Evolutionary conservation across 2,113 vertebrate species (phyloP).

Genomic region (Peucedramus taeniatus): DNA sequence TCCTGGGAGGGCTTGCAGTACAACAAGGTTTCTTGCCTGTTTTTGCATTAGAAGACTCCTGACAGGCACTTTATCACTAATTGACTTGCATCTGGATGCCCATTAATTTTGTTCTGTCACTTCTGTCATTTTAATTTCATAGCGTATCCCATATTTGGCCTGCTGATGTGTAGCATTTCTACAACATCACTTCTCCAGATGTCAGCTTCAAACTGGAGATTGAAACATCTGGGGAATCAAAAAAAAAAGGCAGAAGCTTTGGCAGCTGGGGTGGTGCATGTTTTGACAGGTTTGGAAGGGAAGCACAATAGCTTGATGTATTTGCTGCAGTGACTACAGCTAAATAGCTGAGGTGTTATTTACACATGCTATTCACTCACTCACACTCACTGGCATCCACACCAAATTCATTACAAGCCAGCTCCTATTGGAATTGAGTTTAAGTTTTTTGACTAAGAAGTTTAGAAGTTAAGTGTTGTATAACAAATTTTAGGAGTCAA

Average conservation of each 20-base stretch:
- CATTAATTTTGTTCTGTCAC: neutral
- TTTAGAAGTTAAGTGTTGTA: neutral
- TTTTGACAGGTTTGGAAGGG: neutral
- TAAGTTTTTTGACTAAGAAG: neutral
- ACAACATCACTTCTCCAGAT: conserved; percentile 37
- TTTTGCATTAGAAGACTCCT: neutral
- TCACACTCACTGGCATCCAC: neutral
- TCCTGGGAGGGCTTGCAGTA: neutral
- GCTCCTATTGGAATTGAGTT: neutral
- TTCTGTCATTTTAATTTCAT: neutral
- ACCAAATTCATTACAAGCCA: neutral
- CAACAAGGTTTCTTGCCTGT: neutral
- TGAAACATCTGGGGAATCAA: neutral
- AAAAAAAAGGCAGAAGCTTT: neutral
- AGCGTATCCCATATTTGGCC: neutral
- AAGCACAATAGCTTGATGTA: neutral
- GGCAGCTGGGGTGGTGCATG: neutral
- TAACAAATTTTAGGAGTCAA: neutral
- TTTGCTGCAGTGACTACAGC: neutral
- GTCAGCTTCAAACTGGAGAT: conserved; percentile 25
- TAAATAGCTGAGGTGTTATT: neutral
- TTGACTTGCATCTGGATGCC: neutral
- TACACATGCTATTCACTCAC: neutral
- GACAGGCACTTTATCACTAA: neutral
- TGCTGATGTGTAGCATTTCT: neutral